phyloP scores from a whole-genome alignment of 2,888 invertebrate species.

The Neria commutata region DNA sequence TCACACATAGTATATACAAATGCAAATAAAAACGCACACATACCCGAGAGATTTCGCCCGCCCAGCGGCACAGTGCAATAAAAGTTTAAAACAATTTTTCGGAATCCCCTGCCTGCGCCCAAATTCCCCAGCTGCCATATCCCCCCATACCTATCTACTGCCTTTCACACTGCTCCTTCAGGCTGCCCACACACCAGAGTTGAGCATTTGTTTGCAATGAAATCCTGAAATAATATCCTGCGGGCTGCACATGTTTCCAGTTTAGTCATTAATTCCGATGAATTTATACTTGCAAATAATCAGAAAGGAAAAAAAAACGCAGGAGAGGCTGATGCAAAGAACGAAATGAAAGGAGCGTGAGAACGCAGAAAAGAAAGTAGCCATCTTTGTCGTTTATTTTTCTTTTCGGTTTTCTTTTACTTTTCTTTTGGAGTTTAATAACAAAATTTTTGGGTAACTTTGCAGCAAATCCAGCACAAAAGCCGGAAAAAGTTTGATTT shows the following conservation, averaged over 20 bases:
- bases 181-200: background rate
- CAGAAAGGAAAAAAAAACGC: background rate
- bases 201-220: background rate
- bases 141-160: no score
- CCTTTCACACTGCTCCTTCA: background rate
- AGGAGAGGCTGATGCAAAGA: background rate
- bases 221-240: background rate
- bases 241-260: background rate
- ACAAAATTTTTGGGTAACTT: no score
- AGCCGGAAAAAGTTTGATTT: background rate
- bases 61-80: no score
- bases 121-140: no score
- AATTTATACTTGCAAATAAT: background rate
- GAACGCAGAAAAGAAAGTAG: no score
- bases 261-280: background rate
- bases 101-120: no score
- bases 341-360: no score
- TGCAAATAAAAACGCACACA: no score
- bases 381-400: background rate
- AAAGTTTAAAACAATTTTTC: no score
- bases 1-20: no score
- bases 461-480: background rate
- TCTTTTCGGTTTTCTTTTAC: background rate
- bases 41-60: no score
- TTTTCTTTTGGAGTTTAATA: no score